Evolutionary conservation across 2,113 vertebrate species (phyloP).

Genomic region (Cyanoliseus patagonus): DNA sequence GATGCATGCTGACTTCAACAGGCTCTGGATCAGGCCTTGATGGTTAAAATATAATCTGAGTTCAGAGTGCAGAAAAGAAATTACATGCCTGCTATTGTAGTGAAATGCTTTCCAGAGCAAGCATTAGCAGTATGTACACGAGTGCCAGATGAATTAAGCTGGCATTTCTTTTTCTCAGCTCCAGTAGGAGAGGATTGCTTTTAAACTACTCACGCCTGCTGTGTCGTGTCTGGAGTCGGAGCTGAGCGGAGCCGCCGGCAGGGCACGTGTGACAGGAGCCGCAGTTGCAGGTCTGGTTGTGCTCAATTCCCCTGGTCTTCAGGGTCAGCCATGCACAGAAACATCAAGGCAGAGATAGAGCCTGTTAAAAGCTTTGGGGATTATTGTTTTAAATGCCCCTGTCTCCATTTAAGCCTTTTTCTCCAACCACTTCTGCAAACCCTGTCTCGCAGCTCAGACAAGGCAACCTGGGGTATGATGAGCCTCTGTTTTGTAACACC

Average conservation of each 20-base stretch:
- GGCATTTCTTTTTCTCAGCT: slow-evolving; percentile 35
- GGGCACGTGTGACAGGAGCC: background rate
- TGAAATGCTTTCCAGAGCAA: slow-evolving; percentile 27
- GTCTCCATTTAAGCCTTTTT: background rate
- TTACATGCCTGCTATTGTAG: slow-evolving; percentile 32
- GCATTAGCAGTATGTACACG: slow-evolving; percentile 23
- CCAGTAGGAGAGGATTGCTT: slow-evolving; percentile 19
- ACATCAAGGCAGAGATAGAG: background rate
- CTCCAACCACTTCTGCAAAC: background rate
- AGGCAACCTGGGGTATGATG: background rate
- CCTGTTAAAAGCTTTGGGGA: background rate
- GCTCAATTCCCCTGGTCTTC: background rate
- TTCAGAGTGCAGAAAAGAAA: slow-evolving; percentile 50
- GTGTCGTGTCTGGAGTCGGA: slow-evolving; percentile 10
- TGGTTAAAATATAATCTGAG: slow-evolving; percentile 50
- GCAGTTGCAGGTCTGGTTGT: slow-evolving; percentile 17
- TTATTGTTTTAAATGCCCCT: background rate
- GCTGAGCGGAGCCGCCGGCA: background rate
- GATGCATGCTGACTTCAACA: background rate
- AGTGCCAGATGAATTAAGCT: slow-evolving; percentile 40
- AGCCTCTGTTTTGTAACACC: background rate
- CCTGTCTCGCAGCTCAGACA: background rate
- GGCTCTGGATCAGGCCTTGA: background rate
- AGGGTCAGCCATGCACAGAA: background rate
- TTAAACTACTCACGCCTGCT: background rate